Conservation (phyloP, 1,140 invertebrate genomes). For the Drosophila pallidifrons region DNA sequence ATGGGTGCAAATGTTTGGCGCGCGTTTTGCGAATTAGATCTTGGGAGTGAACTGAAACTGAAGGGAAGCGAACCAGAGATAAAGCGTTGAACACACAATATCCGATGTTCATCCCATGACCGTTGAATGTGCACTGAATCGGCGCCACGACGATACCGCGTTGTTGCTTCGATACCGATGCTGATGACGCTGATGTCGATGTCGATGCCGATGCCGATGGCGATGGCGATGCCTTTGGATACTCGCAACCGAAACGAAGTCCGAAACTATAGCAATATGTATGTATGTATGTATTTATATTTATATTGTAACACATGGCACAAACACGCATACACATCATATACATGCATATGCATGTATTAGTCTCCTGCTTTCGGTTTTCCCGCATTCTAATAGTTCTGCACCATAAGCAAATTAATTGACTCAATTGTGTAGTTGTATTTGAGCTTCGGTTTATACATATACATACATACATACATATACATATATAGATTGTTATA, state of each 20-base stretch:
- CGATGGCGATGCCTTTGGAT: slow-evolving; percentile 18
- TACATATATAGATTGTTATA: neutral
- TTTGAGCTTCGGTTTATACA: neutral
- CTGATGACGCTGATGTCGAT: slow-evolving; percentile 5
- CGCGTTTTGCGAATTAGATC: slow-evolving; percentile 19
- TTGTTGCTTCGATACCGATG: slow-evolving; percentile 27
- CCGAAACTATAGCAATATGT: slow-evolving; percentile 5
- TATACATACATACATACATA: neutral
- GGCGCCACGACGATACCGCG: slow-evolving; percentile 30
- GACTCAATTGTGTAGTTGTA: slow-evolving; percentile 43
- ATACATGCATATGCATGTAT: too few relatives aligned
- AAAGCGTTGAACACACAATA: slow-evolving; percentile 42
- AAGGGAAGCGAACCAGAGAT: slow-evolving; percentile 18
- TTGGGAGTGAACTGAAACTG: neutral
- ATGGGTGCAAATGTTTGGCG: slow-evolving; percentile 20
- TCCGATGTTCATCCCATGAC: slow-evolving; percentile 74
- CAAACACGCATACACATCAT: too few relatives aligned
- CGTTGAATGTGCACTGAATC: slow-evolving; percentile 62
- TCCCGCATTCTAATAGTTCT: slow-evolving; percentile 65
- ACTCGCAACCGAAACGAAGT: neutral
- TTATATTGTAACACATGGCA: too few relatives aligned
- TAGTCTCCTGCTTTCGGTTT: neutral
- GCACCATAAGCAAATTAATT: slow-evolving; percentile 79
- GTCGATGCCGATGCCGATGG: neutral
- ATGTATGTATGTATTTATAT: neutral